phyloP scores from a whole-genome alignment of 2,113 vertebrate species.

The Numida meleagris region DNA sequence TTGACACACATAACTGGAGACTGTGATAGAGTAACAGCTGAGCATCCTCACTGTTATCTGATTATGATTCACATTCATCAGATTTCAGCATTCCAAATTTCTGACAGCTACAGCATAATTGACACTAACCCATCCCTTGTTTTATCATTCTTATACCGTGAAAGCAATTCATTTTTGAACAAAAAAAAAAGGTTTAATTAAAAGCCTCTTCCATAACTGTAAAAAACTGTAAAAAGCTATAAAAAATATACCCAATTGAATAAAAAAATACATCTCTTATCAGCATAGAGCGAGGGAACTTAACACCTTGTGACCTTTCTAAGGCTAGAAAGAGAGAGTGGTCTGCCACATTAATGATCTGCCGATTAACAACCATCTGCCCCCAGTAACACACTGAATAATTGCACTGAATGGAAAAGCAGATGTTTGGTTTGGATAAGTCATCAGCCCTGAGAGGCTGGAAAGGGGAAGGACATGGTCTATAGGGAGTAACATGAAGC shows the following conservation, averaged over 20 bases:
- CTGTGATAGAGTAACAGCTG: constrained; percentile 40
- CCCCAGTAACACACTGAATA: constrained; percentile 20
- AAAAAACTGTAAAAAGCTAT: neutral
- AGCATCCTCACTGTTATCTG: constrained; percentile 40
- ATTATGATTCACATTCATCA: constrained; percentile 63
- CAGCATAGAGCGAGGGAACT: constrained; percentile 42
- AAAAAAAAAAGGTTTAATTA: constrained; percentile 40
- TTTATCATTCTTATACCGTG: neutral
- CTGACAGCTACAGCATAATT: constrained; percentile 74
- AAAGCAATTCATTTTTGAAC: neutral
- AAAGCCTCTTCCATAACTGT: neutral
- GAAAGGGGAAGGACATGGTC: constrained; percentile 26
- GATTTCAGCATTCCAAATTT: constrained; percentile 60
- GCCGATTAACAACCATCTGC: constrained; percentile 66
- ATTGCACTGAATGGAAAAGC: constrained; percentile 55
- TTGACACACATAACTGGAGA: constrained; percentile 32
- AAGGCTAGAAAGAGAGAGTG: constrained; percentile 37
- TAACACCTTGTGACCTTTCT: constrained; percentile 55
- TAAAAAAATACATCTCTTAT: neutral
- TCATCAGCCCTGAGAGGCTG: constrained; percentile 41
- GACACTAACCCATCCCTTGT: constrained; percentile 59
- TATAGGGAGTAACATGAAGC: constrained; percentile 43
- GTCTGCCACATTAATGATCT: constrained; percentile 53
- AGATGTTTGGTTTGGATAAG: constrained; percentile 51
- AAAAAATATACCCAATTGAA: neutral